A percentile compares a stretch with the other conserved stretches of the same genome.
These are phyloP conservation scores for Centruroides vittatus DNA, from an alignment of 1,140 invertebrate species.

Conservation along the genomic window DNA sequence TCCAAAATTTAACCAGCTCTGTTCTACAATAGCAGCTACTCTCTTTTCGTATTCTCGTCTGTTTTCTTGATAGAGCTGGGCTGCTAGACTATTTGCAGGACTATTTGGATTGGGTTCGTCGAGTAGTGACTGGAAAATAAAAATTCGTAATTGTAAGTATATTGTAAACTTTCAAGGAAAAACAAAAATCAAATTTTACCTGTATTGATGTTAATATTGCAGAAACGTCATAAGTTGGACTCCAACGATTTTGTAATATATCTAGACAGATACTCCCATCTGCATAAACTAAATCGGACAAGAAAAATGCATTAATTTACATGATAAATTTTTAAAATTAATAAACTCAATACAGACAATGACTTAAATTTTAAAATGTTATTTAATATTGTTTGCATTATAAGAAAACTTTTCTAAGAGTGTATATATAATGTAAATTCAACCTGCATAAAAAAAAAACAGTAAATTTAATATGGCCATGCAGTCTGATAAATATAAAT, in stretches of 20 bases:
- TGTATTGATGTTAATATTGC: slow-evolving; percentile 85
- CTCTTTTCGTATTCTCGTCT: slow-evolving; percentile 90
- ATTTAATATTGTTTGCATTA: no score
- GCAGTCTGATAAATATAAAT: no score
- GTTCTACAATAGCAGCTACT: slow-evolving; percentile 91
- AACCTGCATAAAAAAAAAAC: no score
- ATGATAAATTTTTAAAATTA: no score
- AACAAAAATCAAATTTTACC: slow-evolving; percentile 67
- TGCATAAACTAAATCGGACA: slow-evolving; percentile 57
- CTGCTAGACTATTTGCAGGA: slow-evolving; percentile 89
- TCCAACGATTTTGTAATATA: slow-evolving; percentile 98
- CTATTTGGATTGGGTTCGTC: slow-evolving; percentile 95
- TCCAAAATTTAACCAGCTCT: slow-evolving; percentile 75
- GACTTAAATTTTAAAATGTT: no score
- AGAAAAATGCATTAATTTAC: no score
- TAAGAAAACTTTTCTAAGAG: no score
- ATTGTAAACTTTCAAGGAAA: slow-evolving; percentile 62
- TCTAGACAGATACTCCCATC: slow-evolving; percentile 99
- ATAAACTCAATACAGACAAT: no score
- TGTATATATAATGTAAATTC: no score
- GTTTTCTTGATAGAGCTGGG: slow-evolving; percentile 90
- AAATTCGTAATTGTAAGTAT: no score
- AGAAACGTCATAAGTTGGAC: slow-evolving; percentile 98
- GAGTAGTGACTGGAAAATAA: slow-evolving; percentile 55
- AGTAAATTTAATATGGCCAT: no score